These are phyloP conservation scores for Anastrepha obliqua DNA, from an alignment of 1,140 invertebrate genomes.

Conservation along the genomic window DNA sequence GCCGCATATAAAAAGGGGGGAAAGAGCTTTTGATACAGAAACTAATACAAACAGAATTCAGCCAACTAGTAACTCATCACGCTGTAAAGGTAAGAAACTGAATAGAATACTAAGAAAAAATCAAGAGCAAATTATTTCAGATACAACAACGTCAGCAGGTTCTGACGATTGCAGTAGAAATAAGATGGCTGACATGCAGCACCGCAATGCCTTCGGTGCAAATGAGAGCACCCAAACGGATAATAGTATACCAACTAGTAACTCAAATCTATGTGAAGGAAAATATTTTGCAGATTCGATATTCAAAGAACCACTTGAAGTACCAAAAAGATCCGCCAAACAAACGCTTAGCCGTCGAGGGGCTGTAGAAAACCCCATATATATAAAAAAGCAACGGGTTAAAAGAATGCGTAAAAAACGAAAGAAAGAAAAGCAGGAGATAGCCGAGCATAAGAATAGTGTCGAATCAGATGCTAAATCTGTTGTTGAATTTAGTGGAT, in stretches of 20 bases:
- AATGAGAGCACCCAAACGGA: conserved; percentile 14
- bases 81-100: neutral
- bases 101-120: neutral
- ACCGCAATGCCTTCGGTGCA: neutral
- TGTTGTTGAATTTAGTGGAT: neutral
- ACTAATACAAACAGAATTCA: neutral
- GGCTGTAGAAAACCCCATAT: neutral
- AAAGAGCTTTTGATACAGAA: neutral
- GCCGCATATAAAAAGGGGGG: neutral
- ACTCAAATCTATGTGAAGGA: neutral
- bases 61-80: neutral
- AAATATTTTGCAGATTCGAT: neutral
- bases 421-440: neutral
- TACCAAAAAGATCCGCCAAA: neutral
- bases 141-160: neutral
- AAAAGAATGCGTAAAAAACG: neutral
- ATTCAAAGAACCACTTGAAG: conserved; percentile 38
- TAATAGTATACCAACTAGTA: neutral
- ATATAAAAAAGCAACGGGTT: neutral
- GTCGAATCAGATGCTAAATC: neutral
- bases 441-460: neutral
- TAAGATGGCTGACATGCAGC: neutral
- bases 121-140: neutral
- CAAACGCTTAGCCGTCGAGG: neutral
- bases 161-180: neutral